Evolutionary conservation across 92 coral and sea anemone genomes (phyloP), one percentile per base, ranked within the genome.

Genomic region (Zoanthus sociatus): DNA sequence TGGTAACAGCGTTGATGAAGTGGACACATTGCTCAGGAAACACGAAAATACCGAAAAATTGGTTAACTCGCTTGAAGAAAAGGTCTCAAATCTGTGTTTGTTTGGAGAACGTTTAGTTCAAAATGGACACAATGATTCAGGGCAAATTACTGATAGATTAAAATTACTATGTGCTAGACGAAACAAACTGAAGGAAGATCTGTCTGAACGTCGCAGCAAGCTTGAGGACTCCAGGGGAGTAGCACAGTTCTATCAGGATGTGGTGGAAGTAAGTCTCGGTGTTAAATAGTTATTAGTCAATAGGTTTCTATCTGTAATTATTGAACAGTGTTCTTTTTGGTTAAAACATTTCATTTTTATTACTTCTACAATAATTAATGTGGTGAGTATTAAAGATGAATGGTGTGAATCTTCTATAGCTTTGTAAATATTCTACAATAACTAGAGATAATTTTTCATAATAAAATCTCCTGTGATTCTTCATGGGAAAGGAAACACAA

Each of bases 1-100:
- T 32, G 99, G 99, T 3, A 83, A 90, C 88, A 95, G 97, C 54
- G 99, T 95, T 17, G 99, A 95, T 73, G 99, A 95, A 77, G 99
- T 96, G 13, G 95, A 95, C 66, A 90, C 93, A 12, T 82, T 95
- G 15, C 97, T 96, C 73, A 96, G 90, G 88, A 93, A 94, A 67
- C 99, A 96, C 76, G 99, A 95, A 66, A 96, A 96, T 83, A 88
- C 89, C 0, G 99, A 96, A 74, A 96, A 95, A 58, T 93, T 96
- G 10, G 93, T 94, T 18, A 71, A 79, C 11, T 73, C 97, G 12
- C 98, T 93, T 46, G 95, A 96, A 74, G 97, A 95, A 6, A 96
- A 96, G 82, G 89, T 96, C 0, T 73, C 87, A 1, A 91, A 88
- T 72, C 78, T 96, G 64, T 77, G 89, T 14, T 88, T 92, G 50